Evolutionary conservation across 2,113 vertebrate species (phyloP).

Genomic region (Psophia crepitans): DNA sequence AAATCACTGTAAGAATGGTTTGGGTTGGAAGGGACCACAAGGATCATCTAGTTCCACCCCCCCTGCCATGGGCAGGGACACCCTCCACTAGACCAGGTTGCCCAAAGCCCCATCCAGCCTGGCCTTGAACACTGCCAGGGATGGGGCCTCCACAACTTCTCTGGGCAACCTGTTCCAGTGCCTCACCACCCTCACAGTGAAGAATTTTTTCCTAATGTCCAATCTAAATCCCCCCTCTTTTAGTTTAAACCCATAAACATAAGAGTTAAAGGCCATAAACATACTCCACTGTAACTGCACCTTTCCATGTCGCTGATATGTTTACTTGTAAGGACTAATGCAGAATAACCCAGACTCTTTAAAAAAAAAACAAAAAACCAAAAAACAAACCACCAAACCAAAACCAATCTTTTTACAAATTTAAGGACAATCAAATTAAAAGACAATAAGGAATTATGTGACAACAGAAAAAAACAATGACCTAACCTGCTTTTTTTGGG

Average conservation of each 20-base stretch:
- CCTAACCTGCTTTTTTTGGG: neutral
- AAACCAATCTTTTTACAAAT: neutral
- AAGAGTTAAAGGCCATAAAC: neutral
- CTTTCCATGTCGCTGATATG: neutral
- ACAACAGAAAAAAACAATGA: neutral
- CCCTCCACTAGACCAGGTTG: too few relatives aligned
- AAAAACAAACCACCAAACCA: neutral
- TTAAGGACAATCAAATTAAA: neutral
- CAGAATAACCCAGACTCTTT: neutral
- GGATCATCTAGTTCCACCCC: too few relatives aligned
- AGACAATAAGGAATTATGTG: neutral
- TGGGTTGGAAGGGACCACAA: too few relatives aligned
- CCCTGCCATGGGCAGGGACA: too few relatives aligned
- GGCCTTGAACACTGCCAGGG: too few relatives aligned
- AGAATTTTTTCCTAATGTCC: too few relatives aligned
- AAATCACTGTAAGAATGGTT: neutral
- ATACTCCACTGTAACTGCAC: neutral
- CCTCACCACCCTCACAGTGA: too few relatives aligned
- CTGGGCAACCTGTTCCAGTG: too few relatives aligned
- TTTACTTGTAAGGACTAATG: neutral
- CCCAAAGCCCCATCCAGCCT: too few relatives aligned
- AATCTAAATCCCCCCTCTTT: too few relatives aligned
- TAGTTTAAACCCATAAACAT: too few relatives aligned
- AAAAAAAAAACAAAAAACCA: neutral
- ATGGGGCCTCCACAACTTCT: too few relatives aligned